Conservation (phyloP, 2,888 invertebrate genomes). For the Drosophila macrospina region DNA sequence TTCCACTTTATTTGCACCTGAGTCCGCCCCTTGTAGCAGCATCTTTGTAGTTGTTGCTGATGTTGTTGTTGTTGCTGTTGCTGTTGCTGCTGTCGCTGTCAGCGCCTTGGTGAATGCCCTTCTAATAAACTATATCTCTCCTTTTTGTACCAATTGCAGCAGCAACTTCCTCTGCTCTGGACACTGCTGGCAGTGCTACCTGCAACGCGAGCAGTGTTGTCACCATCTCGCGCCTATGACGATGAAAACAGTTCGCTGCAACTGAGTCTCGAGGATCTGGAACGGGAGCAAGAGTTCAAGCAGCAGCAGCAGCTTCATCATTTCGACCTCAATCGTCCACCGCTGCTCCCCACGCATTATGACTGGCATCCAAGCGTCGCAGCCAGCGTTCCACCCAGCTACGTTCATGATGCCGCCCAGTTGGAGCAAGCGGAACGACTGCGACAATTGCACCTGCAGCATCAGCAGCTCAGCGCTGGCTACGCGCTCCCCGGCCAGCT, state of each 20-base stretch:
- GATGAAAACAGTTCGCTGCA: slow-evolving; percentile 84
- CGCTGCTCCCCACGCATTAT: slow-evolving; percentile 65
- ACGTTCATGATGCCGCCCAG: slow-evolving; percentile 64
- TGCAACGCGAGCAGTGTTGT: slow-evolving; percentile 31
- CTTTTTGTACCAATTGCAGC: slow-evolving; percentile 31
- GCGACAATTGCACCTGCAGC: slow-evolving; percentile 61
- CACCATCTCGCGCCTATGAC: slow-evolving; percentile 53
- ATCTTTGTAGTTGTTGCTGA: neutral
- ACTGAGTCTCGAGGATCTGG: slow-evolving; percentile 91
- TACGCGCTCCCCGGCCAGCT: slow-evolving; percentile 64
- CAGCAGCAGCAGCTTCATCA: slow-evolving; percentile 21
- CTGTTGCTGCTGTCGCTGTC: neutral
- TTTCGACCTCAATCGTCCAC: slow-evolving; percentile 60
- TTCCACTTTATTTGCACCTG: slow-evolving; percentile 13
- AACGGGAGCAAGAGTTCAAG: slow-evolving; percentile 84
- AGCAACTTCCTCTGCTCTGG: slow-evolving; percentile 34
- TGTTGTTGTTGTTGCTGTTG: no score
- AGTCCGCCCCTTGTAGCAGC: neutral
- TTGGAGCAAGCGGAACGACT: slow-evolving; percentile 54
- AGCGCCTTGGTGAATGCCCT: slow-evolving; percentile 25
- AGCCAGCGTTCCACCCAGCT: slow-evolving; percentile 68
- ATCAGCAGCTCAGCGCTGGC: slow-evolving; percentile 65
- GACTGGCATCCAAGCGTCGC: slow-evolving; percentile 69
- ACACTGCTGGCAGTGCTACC: slow-evolving; percentile 35
- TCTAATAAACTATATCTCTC: slow-evolving; percentile 22